These are phyloP conservation scores for Whitmania pigra DNA, from an alignment of 1,140 invertebrate species.

Conservation along the genomic window DNA sequence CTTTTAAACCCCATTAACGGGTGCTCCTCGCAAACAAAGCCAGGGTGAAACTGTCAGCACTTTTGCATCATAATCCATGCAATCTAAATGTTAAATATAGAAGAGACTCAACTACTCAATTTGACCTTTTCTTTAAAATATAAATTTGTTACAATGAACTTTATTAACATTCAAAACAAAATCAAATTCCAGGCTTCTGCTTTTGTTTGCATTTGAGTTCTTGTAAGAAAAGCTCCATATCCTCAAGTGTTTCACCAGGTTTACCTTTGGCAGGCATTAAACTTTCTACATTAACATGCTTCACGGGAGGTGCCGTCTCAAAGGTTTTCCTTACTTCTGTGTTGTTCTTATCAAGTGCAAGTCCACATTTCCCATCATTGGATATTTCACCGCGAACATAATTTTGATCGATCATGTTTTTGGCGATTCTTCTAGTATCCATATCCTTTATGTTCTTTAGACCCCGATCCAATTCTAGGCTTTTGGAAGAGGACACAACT, in stretches of 20 bases:
- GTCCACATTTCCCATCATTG: neutral
- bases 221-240: slow-evolving; percentile 4
- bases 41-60: too few species aligned
- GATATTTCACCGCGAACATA: neutral
- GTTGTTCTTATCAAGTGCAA: neutral
- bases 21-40: too few species aligned
- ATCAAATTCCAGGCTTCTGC: neutral
- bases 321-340: neutral
- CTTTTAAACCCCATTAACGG: too few species aligned
- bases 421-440: neutral
- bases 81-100: too few species aligned
- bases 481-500: neutral
- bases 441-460: neutral
- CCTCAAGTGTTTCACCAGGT: neutral
- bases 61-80: too few species aligned
- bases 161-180: too few species aligned
- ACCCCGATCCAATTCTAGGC: neutral
- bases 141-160: too few species aligned
- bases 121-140: too few species aligned
- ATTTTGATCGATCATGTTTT: slow-evolving; percentile 5
- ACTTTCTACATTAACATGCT: too few species aligned
- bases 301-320: neutral
- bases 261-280: neutral
- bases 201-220: slow-evolving; percentile 9
- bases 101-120: too few species aligned